Percentiles rank a stretch among this genome's conserved stretches.
These are phyloP conservation scores for Hemithea aestivaria DNA, from an alignment of 2,888 invertebrate genomes.

Conservation along the genomic window DNA sequence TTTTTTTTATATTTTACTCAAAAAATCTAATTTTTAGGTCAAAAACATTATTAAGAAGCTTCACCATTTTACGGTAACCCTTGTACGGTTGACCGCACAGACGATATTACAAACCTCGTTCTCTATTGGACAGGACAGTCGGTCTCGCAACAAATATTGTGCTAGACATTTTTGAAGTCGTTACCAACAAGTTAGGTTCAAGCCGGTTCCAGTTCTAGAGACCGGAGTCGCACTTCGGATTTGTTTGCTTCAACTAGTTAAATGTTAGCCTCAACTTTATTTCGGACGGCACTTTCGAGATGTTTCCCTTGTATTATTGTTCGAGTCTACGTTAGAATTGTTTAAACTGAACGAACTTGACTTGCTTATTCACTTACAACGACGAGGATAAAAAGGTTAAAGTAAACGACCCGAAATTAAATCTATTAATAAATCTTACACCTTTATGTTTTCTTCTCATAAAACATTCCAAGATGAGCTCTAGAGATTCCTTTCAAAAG, in stretches of 20 bases:
- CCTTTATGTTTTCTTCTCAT: neutral
- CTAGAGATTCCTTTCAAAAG: neutral
- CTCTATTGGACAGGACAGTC: slow-evolving; percentile 5
- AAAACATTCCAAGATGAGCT: neutral
- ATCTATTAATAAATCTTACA: too few relatives aligned
- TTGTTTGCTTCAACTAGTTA: slow-evolving; percentile 74
- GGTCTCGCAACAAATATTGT: slow-evolving; percentile 47
- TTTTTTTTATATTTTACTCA: too few relatives aligned
- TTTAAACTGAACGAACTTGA: slow-evolving; percentile 29
- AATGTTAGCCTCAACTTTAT: slow-evolving; percentile 70
- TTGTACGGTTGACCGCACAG: too few relatives aligned
- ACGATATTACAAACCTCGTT: slow-evolving; percentile 24
- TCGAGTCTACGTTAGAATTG: slow-evolving; percentile 44
- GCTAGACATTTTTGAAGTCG: slow-evolving; percentile 47
- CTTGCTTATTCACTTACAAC: slow-evolving; percentile 31
- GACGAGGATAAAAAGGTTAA: too few relatives aligned
- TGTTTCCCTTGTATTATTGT: slow-evolving; percentile 62
- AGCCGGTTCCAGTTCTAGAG: slow-evolving; percentile 48
- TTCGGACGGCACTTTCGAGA: slow-evolving; percentile 56
- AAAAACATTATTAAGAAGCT: slow-evolving; percentile 25
- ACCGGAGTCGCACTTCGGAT: slow-evolving; percentile 58
- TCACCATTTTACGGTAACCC: too few relatives aligned
- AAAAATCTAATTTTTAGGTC: too few relatives aligned
- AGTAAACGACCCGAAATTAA: too few relatives aligned
- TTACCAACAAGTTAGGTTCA: slow-evolving; percentile 47